These are phyloP conservation scores for Micropoecilia bifurca DNA, from an alignment of 2,797 vertebrate genomes.

Conservation along the genomic window DNA sequence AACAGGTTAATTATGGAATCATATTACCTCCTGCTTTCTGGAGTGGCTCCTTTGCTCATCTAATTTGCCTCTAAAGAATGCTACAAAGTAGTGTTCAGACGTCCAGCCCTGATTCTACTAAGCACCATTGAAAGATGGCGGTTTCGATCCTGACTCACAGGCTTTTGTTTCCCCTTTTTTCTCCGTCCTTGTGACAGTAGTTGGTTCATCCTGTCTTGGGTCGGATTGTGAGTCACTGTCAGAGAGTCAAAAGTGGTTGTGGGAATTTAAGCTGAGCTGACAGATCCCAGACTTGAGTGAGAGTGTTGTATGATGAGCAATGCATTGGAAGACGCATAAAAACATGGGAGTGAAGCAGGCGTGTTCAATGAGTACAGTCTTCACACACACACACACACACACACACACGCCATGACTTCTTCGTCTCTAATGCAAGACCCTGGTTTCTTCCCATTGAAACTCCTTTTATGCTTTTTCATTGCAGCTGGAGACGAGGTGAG, in stretches of 20 bases:
- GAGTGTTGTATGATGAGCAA: constrained; percentile 52
- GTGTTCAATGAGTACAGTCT: neutral
- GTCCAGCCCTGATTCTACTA: constrained; percentile 21
- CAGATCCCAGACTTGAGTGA: constrained; percentile 46
- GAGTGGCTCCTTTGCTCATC: constrained; percentile 25
- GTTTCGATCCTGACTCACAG: constrained; percentile 55
- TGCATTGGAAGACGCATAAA: neutral
- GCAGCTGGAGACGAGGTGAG: constrained; percentile 53
- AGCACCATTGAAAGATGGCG: constrained; percentile 16
- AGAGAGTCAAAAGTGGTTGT: constrained; percentile 20
- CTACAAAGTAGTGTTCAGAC: constrained; percentile 33
- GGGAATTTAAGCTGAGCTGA: constrained; percentile 47
- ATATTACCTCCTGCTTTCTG: constrained; percentile 28
- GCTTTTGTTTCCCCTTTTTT: constrained; percentile 52
- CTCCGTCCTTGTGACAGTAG: constrained; percentile 16
- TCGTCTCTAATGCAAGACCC: neutral
- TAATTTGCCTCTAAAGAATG: constrained; percentile 40
- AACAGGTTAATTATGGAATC: constrained; percentile 22
- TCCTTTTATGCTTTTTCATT: constrained; percentile 5
- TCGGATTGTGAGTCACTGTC: constrained; percentile 58
- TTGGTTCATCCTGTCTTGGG: constrained; percentile 27
- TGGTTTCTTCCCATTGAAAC: constrained; percentile 11
- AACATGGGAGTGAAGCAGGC: neutral
- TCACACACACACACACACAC: neutral
- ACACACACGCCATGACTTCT: neutral